Evolutionary conservation across 2,797 vertebrate species (phyloP).

Genomic region (Scarus forsteni): DNA sequence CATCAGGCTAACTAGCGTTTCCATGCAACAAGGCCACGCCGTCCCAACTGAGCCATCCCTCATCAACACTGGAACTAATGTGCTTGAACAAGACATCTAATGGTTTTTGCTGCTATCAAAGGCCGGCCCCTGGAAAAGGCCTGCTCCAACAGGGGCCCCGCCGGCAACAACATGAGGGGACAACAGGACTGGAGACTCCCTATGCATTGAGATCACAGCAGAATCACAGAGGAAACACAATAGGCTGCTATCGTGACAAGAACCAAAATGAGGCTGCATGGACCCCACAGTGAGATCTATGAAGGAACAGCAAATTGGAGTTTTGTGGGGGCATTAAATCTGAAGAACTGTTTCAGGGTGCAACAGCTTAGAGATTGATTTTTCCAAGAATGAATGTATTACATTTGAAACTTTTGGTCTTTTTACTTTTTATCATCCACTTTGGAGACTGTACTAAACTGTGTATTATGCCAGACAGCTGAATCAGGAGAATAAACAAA

Average conservation of each 20-base stretch:
- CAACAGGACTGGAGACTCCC: conserved; percentile 64
- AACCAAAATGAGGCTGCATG: conserved; percentile 59
- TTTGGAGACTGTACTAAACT: conserved; percentile 29
- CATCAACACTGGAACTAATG: conserved; percentile 82
- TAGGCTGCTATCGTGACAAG: conserved; percentile 54
- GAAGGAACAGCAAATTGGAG: conserved; percentile 35
- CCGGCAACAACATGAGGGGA: conserved; percentile 66
- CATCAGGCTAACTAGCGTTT: conserved; percentile 28
- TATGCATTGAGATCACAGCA: conserved; percentile 69
- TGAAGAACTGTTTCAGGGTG: conserved; percentile 28
- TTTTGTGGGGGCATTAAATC: conserved; percentile 46
- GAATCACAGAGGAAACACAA: conserved; percentile 62
- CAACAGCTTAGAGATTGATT: conserved; percentile 49
- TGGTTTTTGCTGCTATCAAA: conserved; percentile 77
- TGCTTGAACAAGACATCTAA: conserved; percentile 76
- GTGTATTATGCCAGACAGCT: conserved; percentile 30
- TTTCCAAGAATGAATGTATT: conserved; percentile 44
- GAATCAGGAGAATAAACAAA: conserved; percentile 64
- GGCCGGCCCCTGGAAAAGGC: conserved; percentile 56
- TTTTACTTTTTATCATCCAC: conserved; percentile 31
- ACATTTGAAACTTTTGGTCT: conserved; percentile 27
- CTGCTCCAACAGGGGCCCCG: conserved; percentile 58
- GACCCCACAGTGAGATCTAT: conserved; percentile 71
- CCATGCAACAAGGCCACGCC: conserved; percentile 22
- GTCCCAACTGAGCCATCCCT: conserved; percentile 55